Base-by-base conservation (phyloP, 2,797 vertebrate species). In the Passerculus sandwichensis region DNA sequence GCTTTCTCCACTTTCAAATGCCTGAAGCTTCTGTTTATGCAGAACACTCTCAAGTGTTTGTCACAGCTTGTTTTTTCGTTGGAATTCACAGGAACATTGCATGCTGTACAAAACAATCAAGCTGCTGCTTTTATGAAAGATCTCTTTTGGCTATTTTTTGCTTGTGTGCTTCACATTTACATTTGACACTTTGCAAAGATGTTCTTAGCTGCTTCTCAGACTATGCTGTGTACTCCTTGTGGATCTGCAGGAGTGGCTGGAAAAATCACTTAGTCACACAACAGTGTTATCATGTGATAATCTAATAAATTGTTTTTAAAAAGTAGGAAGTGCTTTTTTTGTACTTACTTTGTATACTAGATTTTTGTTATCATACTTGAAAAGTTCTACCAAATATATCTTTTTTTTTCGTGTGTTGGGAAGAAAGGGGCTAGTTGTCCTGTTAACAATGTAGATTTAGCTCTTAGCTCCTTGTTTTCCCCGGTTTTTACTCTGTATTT, bases 51-150 rank as follows among this genome's bases (percentile, higher is more conserved):
- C 53, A n/a, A 93, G 76, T 69, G 89, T 93, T 96, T 91, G 50
- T 84, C 66, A 80, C 91, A 92, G 91, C 76, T 93, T 96, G 94
- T 60, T 86, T 94, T 95, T 84, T 23, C 38, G 61, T 95, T 80
- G 89, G 79, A 77, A 76, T 93, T 94, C 81, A 71, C 88, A 85
- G 91, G 94, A 94, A 93, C 73, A 27, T 81, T 78, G 61, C 36
- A 85, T 83, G 66, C 93, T 78, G 82, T 94, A 93, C 94, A 80
- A 83, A 94, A 88, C 93, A 96, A 79, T 85, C 56, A 11, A 83
- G 94, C 76, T 94, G 93, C 73, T 92, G 85, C 79, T 81, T 83
- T 89, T 54, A 36, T 71, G 34, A 77, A 93, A 84, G 38, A 40
- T 65, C 42, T 81, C 69, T 62, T 89, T 74, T 59, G 79, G 85